Conservation (phyloP, 30 jellyfish, hydroid and myxozoan genomes). For the Clytia hemisphaerica region DNA sequence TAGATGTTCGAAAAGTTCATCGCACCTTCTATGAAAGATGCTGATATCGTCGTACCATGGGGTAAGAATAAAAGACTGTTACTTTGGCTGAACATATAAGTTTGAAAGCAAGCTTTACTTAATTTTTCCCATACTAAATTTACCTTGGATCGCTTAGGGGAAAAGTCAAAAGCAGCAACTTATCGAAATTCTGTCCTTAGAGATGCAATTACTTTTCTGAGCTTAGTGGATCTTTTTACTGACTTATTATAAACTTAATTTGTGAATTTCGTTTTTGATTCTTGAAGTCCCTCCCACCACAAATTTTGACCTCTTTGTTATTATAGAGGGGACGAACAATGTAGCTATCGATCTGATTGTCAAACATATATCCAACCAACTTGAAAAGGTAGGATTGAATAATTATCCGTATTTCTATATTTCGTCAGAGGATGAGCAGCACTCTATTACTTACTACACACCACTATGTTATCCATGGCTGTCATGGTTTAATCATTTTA, state of each 20-base stretch:
- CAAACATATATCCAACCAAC: slow-evolving; percentile 73
- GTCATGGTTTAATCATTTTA: too few species aligned
- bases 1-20: slow-evolving; percentile 96
- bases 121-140: too few species aligned
- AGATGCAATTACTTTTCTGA: too few species aligned
- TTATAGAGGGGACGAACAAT: slow-evolving; percentile 76
- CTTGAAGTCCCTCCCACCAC: neutral
- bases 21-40: slow-evolving; percentile 86
- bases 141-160: too few species aligned
- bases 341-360: slow-evolving; percentile 89
- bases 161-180: too few species aligned
- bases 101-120: too few species aligned
- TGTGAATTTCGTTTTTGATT: neutral
- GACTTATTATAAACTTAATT: neutral
- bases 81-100: too few species aligned
- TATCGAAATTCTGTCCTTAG: too few species aligned
- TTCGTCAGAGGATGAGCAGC: too few species aligned
- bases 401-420: neutral
- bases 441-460: too few species aligned
- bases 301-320: neutral
- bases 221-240: neutral
- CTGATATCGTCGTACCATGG: slow-evolving; percentile 99
- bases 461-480: too few species aligned
- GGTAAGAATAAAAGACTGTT: slow-evolving; percentile 38
- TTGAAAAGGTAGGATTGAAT: slow-evolving; percentile 63